A percentile compares a stretch with the other conserved stretches of the same genome.
Conservation (phyloP, 1,140 invertebrate species). For the Apis florea region DNA sequence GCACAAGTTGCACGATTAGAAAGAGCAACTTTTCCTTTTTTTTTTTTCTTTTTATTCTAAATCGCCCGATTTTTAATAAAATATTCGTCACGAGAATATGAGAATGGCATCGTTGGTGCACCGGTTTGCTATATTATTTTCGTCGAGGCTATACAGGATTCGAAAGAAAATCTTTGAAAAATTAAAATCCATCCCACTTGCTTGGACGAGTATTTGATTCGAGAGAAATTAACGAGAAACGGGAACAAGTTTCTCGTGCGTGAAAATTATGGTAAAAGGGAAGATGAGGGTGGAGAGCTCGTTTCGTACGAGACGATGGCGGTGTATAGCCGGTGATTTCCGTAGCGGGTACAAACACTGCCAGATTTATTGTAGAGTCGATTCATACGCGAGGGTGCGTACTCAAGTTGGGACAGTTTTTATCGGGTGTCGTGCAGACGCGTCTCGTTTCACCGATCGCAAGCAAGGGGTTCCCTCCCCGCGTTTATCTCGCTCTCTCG, state of each 20-base stretch:
- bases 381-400: slow-evolving; percentile 7
- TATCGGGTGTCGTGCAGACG: slow-evolving; percentile 28
- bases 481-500: slow-evolving; percentile 2
- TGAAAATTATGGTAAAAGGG: not conserved
- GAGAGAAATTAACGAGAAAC: not conserved
- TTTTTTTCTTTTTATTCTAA: no score
- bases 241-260: not conserved
- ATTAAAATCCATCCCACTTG: not conserved
- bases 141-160: no score
- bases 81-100: not conserved
- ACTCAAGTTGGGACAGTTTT: slow-evolving; percentile 17
- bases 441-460: slow-evolving; percentile 12
- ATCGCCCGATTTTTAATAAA: not conserved
- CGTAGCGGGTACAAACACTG: not conserved
- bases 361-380: not conserved
- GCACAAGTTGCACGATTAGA: slow-evolving; percentile 4
- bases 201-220: not conserved
- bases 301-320: not conserved
- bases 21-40: not conserved
- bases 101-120: no score
- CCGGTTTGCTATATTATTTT: no score
- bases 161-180: no score
- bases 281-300: not conserved
- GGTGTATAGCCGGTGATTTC: not conserved
- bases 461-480: not conserved